Evolutionary conservation across 2,888 invertebrate species (phyloP), one percentile per base, ranked within the genome.

Genomic region (Cynaeus angustus): DNA sequence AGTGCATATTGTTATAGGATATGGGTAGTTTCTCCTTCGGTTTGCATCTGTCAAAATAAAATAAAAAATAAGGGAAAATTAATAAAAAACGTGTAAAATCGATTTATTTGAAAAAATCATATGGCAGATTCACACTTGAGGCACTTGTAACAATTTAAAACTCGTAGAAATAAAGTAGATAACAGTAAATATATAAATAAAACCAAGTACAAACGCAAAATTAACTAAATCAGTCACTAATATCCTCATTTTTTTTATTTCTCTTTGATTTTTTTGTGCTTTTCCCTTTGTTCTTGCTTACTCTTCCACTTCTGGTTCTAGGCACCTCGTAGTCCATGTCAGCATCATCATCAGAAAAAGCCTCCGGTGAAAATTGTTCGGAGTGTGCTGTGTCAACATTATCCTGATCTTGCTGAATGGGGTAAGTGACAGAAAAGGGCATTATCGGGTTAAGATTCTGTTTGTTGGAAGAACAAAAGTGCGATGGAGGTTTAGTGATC

Each of bases 361-460:
- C 9, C 33, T 68, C 55, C 21, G 12, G 52, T 38, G 37, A 13
- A 5, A 45, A 53, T 33, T 52, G 53, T 14, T 64, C 66, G 13
- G 78, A 74, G 16, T 74, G 69, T 14, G 75, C 71, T 33, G 62
- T 62, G n/a, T 77, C 62, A n/a, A 71, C 73, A 62, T 77, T 79
- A 52, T 55, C 30, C 64, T 75, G 70, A 68, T 79, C 78, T 50
- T 58, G 78, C 77, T 64, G 78, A 76, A 55, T 53, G 52, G 38
- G 12, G 30, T 12, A 14, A 14, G 41, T 43, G n/a, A 52, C 26
- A 12, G 74, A 74, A 69, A 78, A 66, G 70, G 75, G 70, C 70
- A 77, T 13, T 37, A 53, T 13, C n/a, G 64, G 77, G 77, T 75
- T 77, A 77, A 80, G 75, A 72, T 83, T 82, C 83, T 85, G 86